phyloP scores from a whole-genome alignment of 2,113 vertebrate genomes.

The Lasiurus borealis region DNA sequence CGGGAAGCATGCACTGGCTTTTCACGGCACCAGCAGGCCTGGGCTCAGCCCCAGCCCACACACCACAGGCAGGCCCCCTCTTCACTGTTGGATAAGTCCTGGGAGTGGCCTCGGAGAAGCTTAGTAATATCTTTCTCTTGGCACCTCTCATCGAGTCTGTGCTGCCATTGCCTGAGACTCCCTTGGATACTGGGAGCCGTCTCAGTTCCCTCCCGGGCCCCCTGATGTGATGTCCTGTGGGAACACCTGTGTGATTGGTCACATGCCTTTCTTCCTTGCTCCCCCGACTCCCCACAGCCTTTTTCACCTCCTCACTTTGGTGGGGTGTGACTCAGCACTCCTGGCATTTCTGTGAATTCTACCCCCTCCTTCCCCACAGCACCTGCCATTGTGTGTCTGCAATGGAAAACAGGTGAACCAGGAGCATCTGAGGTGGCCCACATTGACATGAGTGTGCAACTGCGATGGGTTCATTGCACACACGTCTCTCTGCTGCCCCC shows the following conservation, averaged over 20 bases:
- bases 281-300: rapidly evolving
- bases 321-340: background rate
- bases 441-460: rapidly evolving
- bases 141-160: rapidly evolving
- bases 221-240: rapidly evolving
- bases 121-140: rapidly evolving
- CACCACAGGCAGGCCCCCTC: rapidly evolving
- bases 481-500: rapidly evolving
- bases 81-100: rapidly evolving
- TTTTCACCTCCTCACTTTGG: rapidly evolving
- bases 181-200: background rate
- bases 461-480: rapidly evolving
- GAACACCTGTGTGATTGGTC: background rate
- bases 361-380: rapidly evolving
- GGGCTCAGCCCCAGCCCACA: background rate
- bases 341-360: rapidly evolving
- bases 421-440: rapidly evolving
- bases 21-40: rapidly evolving
- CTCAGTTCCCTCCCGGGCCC: rapidly evolving
- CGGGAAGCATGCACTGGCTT: rapidly evolving
- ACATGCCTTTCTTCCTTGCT: rapidly evolving
- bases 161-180: rapidly evolving
- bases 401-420: rapidly evolving
- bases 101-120: background rate
- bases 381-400: rapidly evolving